phyloP scores from a whole-genome alignment of 2,113 vertebrate genomes.

The Spea multiplicata region DNA sequence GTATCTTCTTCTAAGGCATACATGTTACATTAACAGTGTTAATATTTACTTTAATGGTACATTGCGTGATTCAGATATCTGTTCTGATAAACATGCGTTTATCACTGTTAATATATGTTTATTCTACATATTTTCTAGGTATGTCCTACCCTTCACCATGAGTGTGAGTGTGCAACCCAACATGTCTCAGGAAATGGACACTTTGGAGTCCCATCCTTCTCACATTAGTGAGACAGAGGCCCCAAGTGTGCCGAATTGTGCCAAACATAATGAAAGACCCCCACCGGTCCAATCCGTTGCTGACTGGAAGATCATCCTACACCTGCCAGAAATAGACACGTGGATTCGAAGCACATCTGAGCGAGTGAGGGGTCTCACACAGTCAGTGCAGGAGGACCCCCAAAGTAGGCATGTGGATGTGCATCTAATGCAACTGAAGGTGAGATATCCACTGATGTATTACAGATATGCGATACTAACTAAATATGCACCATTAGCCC shows the following conservation, averaged over 20 bases:
- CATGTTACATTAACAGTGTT: background rate
- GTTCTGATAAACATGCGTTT: background rate
- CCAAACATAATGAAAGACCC: slow-evolving; percentile 76
- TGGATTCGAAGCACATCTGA: slow-evolving; percentile 88
- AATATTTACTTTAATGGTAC: background rate
- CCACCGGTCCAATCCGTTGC: slow-evolving; percentile 90
- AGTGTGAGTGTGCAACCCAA: slow-evolving; percentile 77
- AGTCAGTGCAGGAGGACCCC: slow-evolving; percentile 86
- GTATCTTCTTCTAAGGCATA: too few species aligned
- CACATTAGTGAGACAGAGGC: slow-evolving; percentile 46
- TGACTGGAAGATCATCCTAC: slow-evolving; percentile 96
- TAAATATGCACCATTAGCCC: too few species aligned
- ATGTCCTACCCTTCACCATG: slow-evolving; percentile 68
- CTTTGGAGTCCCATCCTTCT: slow-evolving; percentile 76
- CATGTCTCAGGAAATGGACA: slow-evolving; percentile 66
- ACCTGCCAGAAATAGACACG: slow-evolving; percentile 93
- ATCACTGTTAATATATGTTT: background rate
- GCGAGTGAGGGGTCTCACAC: slow-evolving; percentile 86
- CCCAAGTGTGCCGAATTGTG: slow-evolving; percentile 60
- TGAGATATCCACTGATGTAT: slow-evolving; percentile 56
- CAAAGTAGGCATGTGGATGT: slow-evolving; percentile 89
- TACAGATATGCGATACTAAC: too few species aligned
- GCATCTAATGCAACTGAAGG: slow-evolving; percentile 96
- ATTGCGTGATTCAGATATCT: too few species aligned
- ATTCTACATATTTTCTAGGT: slow-evolving; percentile 8